Evolutionary conservation across 1,140 invertebrate genomes (phyloP).

Genomic region (Zaprionus nigranus): DNA sequence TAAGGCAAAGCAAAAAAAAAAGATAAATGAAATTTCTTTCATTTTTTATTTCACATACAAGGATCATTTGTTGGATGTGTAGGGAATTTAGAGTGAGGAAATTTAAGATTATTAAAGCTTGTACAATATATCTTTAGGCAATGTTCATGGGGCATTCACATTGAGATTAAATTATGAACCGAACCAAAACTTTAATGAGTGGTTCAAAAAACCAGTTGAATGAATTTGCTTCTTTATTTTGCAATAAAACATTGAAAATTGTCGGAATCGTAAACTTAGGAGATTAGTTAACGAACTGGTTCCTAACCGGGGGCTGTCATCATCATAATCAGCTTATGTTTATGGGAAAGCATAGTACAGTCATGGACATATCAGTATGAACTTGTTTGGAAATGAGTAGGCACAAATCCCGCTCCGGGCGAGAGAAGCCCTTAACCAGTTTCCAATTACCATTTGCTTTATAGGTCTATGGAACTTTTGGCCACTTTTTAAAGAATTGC

Average conservation of each 20-base stretch:
- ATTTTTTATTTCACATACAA: constrained; percentile 1
- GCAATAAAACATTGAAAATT: neutral
- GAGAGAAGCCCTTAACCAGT: neutral
- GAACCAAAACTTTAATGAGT: neutral
- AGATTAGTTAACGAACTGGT: constrained; percentile 3
- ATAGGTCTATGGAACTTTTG: constrained; percentile 1
- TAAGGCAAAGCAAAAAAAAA: neutral
- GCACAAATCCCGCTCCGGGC: neutral
- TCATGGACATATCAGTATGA: neutral
- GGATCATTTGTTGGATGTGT: neutral
- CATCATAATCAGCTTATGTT: constrained; percentile 12
- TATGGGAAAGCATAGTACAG: neutral
- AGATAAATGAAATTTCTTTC: constrained; percentile 27
- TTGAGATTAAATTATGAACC: neutral
- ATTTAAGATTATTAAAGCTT: neutral
- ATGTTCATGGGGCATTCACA: neutral
- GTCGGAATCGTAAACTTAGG: neutral
- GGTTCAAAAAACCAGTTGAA: constrained; percentile 3
- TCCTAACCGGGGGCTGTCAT: neutral
- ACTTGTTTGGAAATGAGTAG: constrained; percentile 3
- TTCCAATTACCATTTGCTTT: neutral
- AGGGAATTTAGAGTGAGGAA: neutral
- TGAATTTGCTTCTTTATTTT: neutral
- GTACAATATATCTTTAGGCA: neutral
- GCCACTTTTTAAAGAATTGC: neutral